These are phyloP conservation scores for Lasius fuliginosus DNA, from an alignment of 2,888 invertebrate genomes.

Conservation along the genomic window DNA sequence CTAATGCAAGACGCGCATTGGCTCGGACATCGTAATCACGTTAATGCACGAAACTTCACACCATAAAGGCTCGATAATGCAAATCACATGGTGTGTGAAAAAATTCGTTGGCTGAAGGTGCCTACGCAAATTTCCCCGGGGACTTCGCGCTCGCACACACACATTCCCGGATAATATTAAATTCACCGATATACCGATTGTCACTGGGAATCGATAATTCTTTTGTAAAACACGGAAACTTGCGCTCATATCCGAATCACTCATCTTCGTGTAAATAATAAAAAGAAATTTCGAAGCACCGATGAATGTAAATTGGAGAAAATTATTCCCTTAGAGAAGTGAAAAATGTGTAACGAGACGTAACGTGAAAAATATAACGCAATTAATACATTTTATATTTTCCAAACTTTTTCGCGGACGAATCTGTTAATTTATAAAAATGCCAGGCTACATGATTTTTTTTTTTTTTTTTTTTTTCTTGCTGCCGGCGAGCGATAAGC, in stretches of 20 bases:
- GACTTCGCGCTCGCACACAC: neutral
- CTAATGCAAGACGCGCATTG: constrained; percentile 42
- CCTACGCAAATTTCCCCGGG: constrained; percentile 8
- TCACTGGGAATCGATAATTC: constrained; percentile 10
- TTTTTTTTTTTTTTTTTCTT: neutral
- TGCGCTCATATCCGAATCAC: neutral
- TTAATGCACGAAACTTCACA: constrained; percentile 46
- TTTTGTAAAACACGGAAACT: neutral
- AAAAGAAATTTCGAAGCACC: neutral
- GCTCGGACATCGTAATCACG: constrained; percentile 27
- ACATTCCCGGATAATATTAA: constrained; percentile 28
- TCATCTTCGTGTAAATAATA: neutral
- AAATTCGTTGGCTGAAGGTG: neutral
- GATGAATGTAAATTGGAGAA: neutral
- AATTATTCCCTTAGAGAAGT: neutral
- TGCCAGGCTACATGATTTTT: neutral
- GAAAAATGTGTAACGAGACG: neutral
- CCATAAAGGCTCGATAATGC: constrained; percentile 43
- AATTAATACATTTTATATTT: neutral
- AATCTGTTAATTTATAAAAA: neutral
- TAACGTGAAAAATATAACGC: neutral
- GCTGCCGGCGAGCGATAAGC: neutral
- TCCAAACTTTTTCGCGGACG: neutral
- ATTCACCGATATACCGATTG: constrained; percentile 4
- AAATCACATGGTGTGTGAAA: constrained; percentile 37